Conservation (phyloP, 2,888 invertebrate species). For the Apoderus coryli region DNA sequence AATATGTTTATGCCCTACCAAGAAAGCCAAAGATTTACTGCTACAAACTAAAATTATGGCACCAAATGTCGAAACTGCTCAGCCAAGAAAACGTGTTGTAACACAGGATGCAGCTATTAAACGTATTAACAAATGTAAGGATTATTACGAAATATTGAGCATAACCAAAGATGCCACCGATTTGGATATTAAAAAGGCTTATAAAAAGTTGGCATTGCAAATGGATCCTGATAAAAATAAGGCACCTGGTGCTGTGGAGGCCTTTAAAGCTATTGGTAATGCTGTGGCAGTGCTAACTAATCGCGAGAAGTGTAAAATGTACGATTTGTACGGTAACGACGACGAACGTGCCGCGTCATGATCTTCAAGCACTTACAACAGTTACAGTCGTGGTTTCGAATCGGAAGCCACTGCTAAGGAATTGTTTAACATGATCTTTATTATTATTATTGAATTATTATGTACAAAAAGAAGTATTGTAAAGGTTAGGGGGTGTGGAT, state of each 20-base stretch:
- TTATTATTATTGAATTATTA: too few relatives aligned
- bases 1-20: constrained; percentile 73
- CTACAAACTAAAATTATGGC: constrained; percentile 34
- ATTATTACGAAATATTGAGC: constrained; percentile 91
- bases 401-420: constrained; percentile 94
- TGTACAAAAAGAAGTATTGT: too few relatives aligned
- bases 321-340: constrained; percentile 79
- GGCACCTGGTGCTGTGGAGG: constrained; percentile 90
- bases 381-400: too few relatives aligned
- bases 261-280: constrained; percentile 77
- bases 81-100: constrained; percentile 35
- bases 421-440: constrained; percentile 98
- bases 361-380: too few relatives aligned
- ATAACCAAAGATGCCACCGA: constrained; percentile 77
- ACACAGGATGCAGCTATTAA: constrained; percentile 58
- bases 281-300: constrained; percentile 91
- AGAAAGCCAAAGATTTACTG: constrained; percentile 51
- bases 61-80: constrained; percentile 31
- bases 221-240: constrained; percentile 96
- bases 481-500: too few relatives aligned
- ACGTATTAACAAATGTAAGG: constrained; percentile 69
- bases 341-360: too few relatives aligned
- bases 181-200: constrained; percentile 80
- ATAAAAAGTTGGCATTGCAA: constrained; percentile 83
- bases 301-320: constrained; percentile 80